Percentiles rank a stretch among this genome's conserved stretches.
These are phyloP conservation scores for Chironomus tepperi DNA, from an alignment of 1,140 invertebrate genomes.

Conservation along the genomic window DNA sequence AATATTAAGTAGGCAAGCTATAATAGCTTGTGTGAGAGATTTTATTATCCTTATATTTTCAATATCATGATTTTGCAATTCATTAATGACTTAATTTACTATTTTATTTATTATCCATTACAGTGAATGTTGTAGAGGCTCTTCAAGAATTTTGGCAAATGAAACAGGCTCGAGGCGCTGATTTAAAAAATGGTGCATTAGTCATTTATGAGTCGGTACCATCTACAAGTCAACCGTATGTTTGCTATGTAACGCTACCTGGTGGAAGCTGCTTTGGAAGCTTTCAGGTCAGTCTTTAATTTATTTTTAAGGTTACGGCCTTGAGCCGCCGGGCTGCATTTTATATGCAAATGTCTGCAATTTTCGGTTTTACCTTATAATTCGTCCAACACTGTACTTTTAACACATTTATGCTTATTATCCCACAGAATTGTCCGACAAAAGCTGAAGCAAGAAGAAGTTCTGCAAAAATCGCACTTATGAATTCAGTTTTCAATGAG, in stretches of 20 bases:
- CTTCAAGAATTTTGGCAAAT: constrained; percentile 96
- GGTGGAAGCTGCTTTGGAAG: constrained; percentile 93
- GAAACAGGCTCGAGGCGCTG: constrained; percentile 81
- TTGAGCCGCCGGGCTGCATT: too few relatives aligned
- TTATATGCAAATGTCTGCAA: too few relatives aligned
- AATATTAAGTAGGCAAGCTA: not conserved
- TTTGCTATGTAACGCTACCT: constrained; percentile 89
- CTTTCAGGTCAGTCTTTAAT: constrained; percentile 76
- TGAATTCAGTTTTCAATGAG: constrained; percentile 96
- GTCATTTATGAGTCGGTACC: constrained; percentile 94
- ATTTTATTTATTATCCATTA: constrained; percentile 38
- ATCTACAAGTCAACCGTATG: constrained; percentile 78
- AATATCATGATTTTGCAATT: not conserved
- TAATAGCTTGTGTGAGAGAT: not conserved
- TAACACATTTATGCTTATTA: too few relatives aligned
- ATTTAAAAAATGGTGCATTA: constrained; percentile 79
- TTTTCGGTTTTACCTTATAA: too few relatives aligned
- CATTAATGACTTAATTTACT: not conserved
- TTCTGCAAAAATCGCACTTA: constrained; percentile 89
- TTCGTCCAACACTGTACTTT: too few relatives aligned
- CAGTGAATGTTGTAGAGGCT: constrained; percentile 91
- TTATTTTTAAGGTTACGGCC: too few relatives aligned
- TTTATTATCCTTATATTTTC: not conserved
- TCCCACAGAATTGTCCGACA: constrained; percentile 83
- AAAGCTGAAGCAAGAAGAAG: constrained; percentile 89